phyloP scores from a whole-genome alignment of 2,797 vertebrate genomes.

The Lerista edwardsae region DNA sequence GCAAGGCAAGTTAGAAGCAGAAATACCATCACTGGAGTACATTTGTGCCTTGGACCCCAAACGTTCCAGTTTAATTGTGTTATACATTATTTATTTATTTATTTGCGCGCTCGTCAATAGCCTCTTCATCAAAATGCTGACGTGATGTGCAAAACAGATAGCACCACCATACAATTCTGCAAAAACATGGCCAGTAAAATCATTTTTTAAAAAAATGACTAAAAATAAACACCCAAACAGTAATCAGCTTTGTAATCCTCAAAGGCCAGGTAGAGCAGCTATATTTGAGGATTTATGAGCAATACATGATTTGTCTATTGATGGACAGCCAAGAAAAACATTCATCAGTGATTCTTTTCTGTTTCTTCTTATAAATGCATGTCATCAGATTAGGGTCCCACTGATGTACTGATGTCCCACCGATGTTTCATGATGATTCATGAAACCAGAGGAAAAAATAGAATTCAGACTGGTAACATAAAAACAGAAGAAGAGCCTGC shows the following conservation, averaged over 20 bases:
- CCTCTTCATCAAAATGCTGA: background rate
- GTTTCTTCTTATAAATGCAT: background rate
- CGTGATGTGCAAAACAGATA: background rate
- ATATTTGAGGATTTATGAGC: background rate
- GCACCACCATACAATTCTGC: background rate
- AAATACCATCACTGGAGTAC: conserved; percentile 21
- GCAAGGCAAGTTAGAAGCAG: conserved; percentile 28
- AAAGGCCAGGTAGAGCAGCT: background rate
- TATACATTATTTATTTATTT: conserved; percentile 14
- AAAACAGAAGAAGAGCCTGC: too few species aligned
- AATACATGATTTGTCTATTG: background rate
- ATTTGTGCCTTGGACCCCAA: background rate
- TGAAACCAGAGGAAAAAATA: background rate
- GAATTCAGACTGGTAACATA: too few species aligned
- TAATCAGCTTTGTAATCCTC: background rate
- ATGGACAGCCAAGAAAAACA: background rate
- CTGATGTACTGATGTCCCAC: too few species aligned
- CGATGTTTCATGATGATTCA: background rate
- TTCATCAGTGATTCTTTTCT: background rate
- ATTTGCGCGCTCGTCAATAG: background rate
- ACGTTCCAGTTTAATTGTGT: conserved; percentile 21
- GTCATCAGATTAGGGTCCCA: background rate
- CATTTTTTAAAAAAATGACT: background rate
- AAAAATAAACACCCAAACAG: background rate
- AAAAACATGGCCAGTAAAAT: background rate